Percentiles rank a stretch among this genome's conserved stretches.
phyloP scores from a whole-genome alignment of 2,888 invertebrate genomes.

The Drosophila incognita region DNA sequence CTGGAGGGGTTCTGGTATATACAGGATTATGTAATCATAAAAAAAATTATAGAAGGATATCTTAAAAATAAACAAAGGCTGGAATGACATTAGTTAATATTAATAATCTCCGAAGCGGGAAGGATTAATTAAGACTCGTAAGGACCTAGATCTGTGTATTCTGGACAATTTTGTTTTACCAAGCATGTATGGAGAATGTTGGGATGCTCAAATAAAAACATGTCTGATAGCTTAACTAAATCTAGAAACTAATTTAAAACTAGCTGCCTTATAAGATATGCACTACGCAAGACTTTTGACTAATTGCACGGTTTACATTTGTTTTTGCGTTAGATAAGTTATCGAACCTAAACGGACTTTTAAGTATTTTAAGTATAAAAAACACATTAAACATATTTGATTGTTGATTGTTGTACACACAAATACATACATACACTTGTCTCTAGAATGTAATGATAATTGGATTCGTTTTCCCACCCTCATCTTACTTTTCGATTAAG shows the following conservation, averaged over 20 bases:
- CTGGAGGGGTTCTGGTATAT: constrained; percentile 58
- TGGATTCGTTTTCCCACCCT: constrained; percentile 21
- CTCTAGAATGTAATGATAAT: constrained; percentile 41
- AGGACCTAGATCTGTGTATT: constrained; percentile 8
- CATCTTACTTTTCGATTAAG: constrained; percentile 19
- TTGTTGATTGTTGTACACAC: constrained; percentile 70
- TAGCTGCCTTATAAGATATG: constrained; percentile 62
- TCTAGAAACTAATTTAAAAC: constrained; percentile 49
- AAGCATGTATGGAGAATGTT: constrained; percentile 25
- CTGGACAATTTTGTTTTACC: constrained; percentile 10
- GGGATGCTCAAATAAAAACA: constrained; percentile 14
- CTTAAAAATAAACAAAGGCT: constrained; percentile 4
- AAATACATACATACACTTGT: constrained; percentile 33
- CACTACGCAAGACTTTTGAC: constrained; percentile 74
- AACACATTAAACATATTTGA: constrained; percentile 66
- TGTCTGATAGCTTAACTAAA: constrained; percentile 39
- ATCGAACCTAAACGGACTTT: constrained; percentile 52
- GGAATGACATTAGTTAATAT: constrained; percentile 2
- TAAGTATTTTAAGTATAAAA: constrained; percentile 58
- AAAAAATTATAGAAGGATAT: background rate
- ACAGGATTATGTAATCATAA: constrained; percentile 54
- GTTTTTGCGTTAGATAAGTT: constrained; percentile 31
- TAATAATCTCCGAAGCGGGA: constrained; percentile 14
- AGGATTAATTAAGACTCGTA: constrained; percentile 6
- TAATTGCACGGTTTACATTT: constrained; percentile 73